Base-by-base conservation (phyloP, 2,113 vertebrate genomes). In the Pleuronectes platessa region DNA sequence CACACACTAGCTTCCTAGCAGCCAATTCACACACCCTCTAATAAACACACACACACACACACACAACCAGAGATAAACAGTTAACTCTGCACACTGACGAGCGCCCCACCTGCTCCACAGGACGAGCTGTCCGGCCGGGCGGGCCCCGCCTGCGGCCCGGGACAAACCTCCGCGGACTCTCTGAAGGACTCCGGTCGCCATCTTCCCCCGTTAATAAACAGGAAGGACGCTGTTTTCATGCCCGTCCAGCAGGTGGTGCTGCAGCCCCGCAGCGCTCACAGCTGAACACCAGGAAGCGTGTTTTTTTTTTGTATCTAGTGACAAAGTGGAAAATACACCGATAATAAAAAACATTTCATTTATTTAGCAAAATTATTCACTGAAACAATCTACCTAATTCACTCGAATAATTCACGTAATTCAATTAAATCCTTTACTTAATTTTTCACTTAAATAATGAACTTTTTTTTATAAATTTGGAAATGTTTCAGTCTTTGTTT, bases 171-270 rank as follows among this genome's bases (percentile, higher is more conserved):
- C 87, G 87, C 88, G 81, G 82, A 86, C 62, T 86, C 91, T 90
- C 74, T 94, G 89, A 93, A 97, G 91, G 89, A 95, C 95, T 92
- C 94, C 89, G 61, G 91, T 92, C 95, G 95, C 97, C 96, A 96
- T 97, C 95, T 97, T 96, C 91, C 11, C 70, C 74, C 24, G 61
- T 17, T 3, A 12, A 42, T 13, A 42, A 3, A 42, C 40, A 42
- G 54, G 62, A 53, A 31, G 10, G 10, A 1, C 11, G 53, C 56
- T n/a, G 72, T 53, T 63, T 13, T 18, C 12, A 2, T 11, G 0
- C 1, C 1, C 60, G 49, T 18, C 83, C 92, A 49, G 11, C 47
- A 82, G 86, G 74, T 17, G 92, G 89, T 42, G 72, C 47, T 10
- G 47, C 49, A 76, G 71, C 53, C 5, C 59, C 71, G 42, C 59